A percentile compares a stretch with the other conserved stretches of the same genome.
These are phyloP conservation scores for Homarus gammarus DNA, from an alignment of 2,888 invertebrate species.

Conservation along the genomic window DNA sequence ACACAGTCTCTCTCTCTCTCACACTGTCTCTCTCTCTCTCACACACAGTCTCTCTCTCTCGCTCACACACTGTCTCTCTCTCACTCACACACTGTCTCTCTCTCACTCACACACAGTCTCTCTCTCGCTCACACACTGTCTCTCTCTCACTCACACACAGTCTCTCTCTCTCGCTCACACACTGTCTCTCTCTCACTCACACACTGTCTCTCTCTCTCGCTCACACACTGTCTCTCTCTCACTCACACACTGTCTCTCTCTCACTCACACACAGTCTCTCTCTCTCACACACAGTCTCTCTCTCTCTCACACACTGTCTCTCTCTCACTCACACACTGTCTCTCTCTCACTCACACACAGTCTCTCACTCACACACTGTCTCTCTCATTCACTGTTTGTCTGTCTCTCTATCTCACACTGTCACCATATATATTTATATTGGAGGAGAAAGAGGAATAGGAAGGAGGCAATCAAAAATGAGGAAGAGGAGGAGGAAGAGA, in stretches of 20 bases:
- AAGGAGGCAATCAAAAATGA: too few relatives aligned
- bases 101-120: not conserved
- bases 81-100: slow-evolving; percentile 11
- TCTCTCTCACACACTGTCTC: not conserved
- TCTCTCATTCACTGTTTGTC: slow-evolving; percentile 5
- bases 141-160: not conserved
- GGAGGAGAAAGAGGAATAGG: too few relatives aligned
- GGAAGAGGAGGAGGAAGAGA: not conserved
- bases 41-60: not conserved
- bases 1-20: not conserved
- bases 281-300: not conserved
- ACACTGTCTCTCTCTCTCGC: not conserved
- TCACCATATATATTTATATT: not conserved
- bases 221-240: not conserved
- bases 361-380: not conserved
- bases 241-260: not conserved
- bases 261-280: slow-evolving; percentile 15
- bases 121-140: too few relatives aligned
- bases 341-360: not conserved
- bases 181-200: not conserved
- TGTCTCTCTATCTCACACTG: slow-evolving; percentile 1
- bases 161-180: not conserved
- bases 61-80: not conserved
- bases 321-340: not conserved
- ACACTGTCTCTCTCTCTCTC: not conserved